These are phyloP conservation scores for Dryobotodes eremita DNA, from an alignment of 2,888 invertebrate species.

Conservation along the genomic window DNA sequence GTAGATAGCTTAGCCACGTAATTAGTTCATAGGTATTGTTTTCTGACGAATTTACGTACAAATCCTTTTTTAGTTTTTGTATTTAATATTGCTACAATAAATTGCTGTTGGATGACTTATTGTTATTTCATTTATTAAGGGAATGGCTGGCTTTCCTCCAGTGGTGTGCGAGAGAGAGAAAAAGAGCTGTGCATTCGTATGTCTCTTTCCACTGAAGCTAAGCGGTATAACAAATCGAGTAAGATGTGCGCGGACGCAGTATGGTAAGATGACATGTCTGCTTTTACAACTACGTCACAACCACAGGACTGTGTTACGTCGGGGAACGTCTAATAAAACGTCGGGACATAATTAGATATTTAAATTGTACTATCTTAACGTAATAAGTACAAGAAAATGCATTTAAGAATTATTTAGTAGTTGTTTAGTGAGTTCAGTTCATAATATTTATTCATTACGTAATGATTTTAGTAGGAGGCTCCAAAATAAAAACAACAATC, in stretches of 20 bases:
- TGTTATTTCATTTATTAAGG: conserved; percentile 42
- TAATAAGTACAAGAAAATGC: background rate
- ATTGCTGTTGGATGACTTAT: conserved; percentile 45
- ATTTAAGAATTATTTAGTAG: background rate
- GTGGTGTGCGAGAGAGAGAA: conserved; percentile 2
- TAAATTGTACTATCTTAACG: background rate
- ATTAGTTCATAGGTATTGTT: conserved; percentile 33
- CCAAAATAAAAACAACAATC: background rate
- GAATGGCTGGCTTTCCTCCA: conserved; percentile 10
- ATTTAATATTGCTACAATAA: conserved; percentile 51
- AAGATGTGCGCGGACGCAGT: conserved; percentile 3
- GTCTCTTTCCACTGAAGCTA: conserved; percentile 12
- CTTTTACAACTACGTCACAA: conserved; percentile 14
- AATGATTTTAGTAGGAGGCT: background rate
- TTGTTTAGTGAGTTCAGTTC: too few species aligned
- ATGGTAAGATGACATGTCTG: conserved; percentile 13
- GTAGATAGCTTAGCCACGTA: conserved; percentile 39
- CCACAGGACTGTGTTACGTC: background rate
- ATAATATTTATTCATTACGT: background rate
- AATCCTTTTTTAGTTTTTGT: conserved; percentile 48
- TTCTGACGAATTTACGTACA: conserved; percentile 46
- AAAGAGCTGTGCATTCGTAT: background rate
- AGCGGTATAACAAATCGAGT: background rate
- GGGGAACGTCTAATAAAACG: background rate
- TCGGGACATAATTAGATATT: background rate